Conservation (phyloP, 2,888 invertebrate genomes). For the Hemaris fuciformis region DNA sequence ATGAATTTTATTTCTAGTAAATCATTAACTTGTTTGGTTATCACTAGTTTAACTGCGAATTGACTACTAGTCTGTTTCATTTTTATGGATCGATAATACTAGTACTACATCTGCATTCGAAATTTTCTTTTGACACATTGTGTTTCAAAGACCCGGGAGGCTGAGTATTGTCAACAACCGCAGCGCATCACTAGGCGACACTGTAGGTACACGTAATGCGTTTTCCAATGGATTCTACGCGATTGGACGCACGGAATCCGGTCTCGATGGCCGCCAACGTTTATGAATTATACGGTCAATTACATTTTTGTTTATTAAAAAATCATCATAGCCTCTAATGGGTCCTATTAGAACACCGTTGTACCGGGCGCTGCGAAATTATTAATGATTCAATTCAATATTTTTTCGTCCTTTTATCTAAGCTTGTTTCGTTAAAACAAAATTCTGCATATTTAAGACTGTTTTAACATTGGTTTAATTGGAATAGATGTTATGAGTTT, state of each 20-base stretch:
- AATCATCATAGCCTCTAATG: not conserved
- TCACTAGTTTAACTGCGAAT: too few species aligned
- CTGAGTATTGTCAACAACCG: not conserved
- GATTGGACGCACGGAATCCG: conserved; percentile 52
- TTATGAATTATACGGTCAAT: conserved; percentile 37
- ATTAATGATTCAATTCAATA: not conserved
- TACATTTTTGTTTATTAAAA: conserved; percentile 27
- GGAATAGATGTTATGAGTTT: too few species aligned
- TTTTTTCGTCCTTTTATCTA: not conserved
- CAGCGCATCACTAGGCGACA: not conserved
- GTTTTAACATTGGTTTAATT: too few species aligned
- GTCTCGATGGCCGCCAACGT: conserved; percentile 34
- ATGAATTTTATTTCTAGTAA: too few species aligned
- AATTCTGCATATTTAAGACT: not conserved
- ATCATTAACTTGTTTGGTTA: too few species aligned
- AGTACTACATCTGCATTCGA: not conserved
- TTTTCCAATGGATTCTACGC: conserved; percentile 62
- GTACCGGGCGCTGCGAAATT: not conserved
- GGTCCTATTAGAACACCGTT: not conserved
- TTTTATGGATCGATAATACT: too few species aligned
- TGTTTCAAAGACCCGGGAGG: not conserved
- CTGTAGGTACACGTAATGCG: conserved; percentile 30
- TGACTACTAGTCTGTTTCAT: too few species aligned
- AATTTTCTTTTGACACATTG: not conserved
- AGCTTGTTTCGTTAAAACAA: not conserved